A percentile compares a stretch with the other conserved stretches of the same genome.
Evolutionary conservation across 2,888 invertebrate genomes (phyloP).

Genomic region (Acrobeloides nanus): DNA sequence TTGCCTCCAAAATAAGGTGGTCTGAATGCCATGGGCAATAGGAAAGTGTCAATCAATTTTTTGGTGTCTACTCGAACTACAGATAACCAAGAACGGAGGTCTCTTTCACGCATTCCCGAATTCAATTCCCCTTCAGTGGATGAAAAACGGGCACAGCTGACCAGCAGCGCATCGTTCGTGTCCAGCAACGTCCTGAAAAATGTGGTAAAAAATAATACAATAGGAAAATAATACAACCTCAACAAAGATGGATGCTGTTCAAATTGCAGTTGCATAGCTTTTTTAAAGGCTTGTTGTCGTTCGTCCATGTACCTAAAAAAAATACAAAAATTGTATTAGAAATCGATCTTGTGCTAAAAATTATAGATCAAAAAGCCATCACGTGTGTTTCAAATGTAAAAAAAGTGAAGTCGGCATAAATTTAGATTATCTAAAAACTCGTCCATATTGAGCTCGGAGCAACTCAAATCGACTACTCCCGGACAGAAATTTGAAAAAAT

Average conservation of each 20-base stretch:
- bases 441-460: background rate
- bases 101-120: conserved; percentile 50
- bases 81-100: conserved; percentile 34
- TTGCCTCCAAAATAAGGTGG: conserved; percentile 52
- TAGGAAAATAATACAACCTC: conserved; percentile 35
- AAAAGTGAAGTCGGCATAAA: too few species aligned
- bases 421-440: conserved; percentile 7
- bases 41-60: conserved; percentile 38
- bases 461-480: too few species aligned
- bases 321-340: too few species aligned
- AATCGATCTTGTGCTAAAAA: too few species aligned
- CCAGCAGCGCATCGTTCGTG: conserved; percentile 46
- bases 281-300: conserved; percentile 35
- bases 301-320: conserved; percentile 20
- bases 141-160: conserved; percentile 46
- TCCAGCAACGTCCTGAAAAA: conserved; percentile 29
- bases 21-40: conserved; percentile 45
- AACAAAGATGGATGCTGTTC: conserved; percentile 47
- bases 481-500: too few species aligned
- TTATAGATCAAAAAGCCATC: too few species aligned
- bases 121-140: conserved; percentile 44
- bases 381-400: too few species aligned
- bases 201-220: too few species aligned
- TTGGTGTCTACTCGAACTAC: conserved; percentile 30
- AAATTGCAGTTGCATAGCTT: conserved; percentile 37